These are phyloP conservation scores for Plagodis pulveraria DNA, from an alignment of 2,888 invertebrate genomes.

Conservation along the genomic window DNA sequence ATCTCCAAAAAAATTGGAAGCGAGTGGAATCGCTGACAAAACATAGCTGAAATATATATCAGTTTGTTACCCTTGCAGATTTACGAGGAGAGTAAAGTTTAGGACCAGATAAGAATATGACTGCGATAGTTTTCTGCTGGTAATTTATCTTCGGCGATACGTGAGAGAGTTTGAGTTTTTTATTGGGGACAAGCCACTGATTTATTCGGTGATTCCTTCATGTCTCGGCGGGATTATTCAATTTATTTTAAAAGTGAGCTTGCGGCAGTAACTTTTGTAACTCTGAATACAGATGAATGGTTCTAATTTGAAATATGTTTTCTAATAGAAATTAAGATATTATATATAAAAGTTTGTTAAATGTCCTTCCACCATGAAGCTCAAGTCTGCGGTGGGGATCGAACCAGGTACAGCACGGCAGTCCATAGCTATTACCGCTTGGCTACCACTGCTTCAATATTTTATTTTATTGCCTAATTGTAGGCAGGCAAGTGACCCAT, in stretches of 20 bases:
- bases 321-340: too few relatives aligned
- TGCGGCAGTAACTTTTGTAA: background rate
- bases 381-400: too few relatives aligned
- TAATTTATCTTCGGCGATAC: slow-evolving; percentile 17
- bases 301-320: too few relatives aligned
- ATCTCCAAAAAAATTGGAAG: too few relatives aligned
- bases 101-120: slow-evolving; percentile 26
- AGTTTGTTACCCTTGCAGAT: slow-evolving; percentile 24
- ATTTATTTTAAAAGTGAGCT: background rate
- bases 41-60: slow-evolving; percentile 10
- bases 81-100: slow-evolving; percentile 22
- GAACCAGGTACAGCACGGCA: too few relatives aligned
- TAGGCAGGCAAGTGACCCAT: too few relatives aligned
- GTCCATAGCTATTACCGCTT: too few relatives aligned
- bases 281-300: too few relatives aligned
- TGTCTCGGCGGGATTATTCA: slow-evolving; percentile 1
- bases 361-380: too few relatives aligned
- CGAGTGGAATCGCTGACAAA: background rate
- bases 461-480: too few relatives aligned
- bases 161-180: slow-evolving; percentile 18
- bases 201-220: slow-evolving; percentile 12
- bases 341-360: too few relatives aligned
- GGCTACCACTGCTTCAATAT: too few relatives aligned
- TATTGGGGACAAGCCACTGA: slow-evolving; percentile 15
- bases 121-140: slow-evolving; percentile 17